A percentile compares a stretch with the other conserved stretches of the same genome.
These are phyloP conservation scores for Gonioctena quinquepunctata DNA, from an alignment of 1,140 invertebrate genomes.

Conservation along the genomic window DNA sequence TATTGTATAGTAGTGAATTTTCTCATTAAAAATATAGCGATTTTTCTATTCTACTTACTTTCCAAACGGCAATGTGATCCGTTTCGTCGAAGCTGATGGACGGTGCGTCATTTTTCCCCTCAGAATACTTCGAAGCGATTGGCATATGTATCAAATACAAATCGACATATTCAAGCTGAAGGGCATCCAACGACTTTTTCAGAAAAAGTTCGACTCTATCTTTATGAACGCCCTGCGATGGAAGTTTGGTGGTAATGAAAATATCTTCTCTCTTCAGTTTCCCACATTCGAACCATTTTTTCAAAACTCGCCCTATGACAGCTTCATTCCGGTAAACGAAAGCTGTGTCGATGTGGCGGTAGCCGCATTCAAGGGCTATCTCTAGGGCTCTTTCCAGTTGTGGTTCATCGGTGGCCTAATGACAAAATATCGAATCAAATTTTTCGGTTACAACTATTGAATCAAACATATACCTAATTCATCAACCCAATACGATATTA, in stretches of 20 bases:
- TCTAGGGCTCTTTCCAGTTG: constrained; percentile 10
- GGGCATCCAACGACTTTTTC: constrained; percentile 59
- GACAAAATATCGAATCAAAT: too few species aligned
- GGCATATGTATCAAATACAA: constrained; percentile 85
- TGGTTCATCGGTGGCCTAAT: constrained; percentile 36
- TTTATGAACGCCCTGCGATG: neutral
- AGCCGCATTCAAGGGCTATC: constrained; percentile 4
- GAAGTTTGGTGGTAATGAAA: constrained; percentile 66
- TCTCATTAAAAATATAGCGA: too few species aligned
- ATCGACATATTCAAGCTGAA: constrained; percentile 83
- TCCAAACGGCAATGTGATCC: constrained; percentile 72
- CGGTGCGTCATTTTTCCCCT: constrained; percentile 45
- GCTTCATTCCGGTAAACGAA: constrained; percentile 75
- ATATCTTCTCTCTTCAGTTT: constrained; percentile 69
- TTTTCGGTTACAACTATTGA: too few species aligned
- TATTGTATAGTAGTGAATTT: too few species aligned
- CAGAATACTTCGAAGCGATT: constrained; percentile 61
- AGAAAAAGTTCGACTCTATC: constrained; percentile 32
- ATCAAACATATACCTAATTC: too few species aligned
- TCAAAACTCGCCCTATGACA: constrained; percentile 77
- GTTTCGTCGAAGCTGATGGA: constrained; percentile 62
- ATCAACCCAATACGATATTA: too few species aligned
- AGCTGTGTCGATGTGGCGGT: constrained; percentile 61
- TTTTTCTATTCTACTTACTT: too few species aligned
- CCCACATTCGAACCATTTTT: constrained; percentile 70